Evolutionary conservation across 2,797 vertebrate genomes (phyloP).

Genomic region (Bradypodion ventrale): DNA sequence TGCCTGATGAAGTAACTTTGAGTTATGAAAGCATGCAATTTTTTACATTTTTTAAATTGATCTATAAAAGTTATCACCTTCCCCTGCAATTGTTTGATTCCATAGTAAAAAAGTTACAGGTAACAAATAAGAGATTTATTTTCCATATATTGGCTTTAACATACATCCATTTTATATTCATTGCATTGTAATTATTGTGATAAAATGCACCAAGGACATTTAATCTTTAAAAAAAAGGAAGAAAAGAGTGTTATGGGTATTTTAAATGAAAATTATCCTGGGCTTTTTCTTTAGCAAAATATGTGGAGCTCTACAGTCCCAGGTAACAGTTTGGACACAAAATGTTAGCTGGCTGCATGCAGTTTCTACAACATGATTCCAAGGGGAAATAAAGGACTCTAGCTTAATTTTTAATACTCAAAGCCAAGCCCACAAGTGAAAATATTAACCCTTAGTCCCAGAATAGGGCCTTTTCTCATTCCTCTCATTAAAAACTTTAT

Average conservation of each 20-base stretch:
- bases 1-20: no score
- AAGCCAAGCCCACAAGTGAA: constrained; percentile 59
- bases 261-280: constrained; percentile 7
- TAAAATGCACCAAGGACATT: neutral
- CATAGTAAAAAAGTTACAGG: neutral
- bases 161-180: neutral
- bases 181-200: neutral
- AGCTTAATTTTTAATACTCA: constrained; percentile 63
- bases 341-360: constrained; percentile 14
- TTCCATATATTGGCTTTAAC: neutral
- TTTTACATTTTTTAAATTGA: no score
- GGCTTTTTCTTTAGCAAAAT: neutral
- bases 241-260: neutral
- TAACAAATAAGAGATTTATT: neutral
- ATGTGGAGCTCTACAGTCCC: neutral
- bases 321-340: neutral
- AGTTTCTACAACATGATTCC: constrained; percentile 35
- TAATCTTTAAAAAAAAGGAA: neutral
- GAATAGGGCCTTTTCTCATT: constrained; percentile 72
- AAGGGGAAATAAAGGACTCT: constrained; percentile 56
- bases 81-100: no score
- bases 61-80: no score
- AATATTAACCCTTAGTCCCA: constrained; percentile 72
- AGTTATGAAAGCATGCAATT: no score
- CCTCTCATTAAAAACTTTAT: constrained; percentile 81